Conservation (phyloP, 2,797 vertebrate genomes). For the Tadarida brasiliensis region DNA sequence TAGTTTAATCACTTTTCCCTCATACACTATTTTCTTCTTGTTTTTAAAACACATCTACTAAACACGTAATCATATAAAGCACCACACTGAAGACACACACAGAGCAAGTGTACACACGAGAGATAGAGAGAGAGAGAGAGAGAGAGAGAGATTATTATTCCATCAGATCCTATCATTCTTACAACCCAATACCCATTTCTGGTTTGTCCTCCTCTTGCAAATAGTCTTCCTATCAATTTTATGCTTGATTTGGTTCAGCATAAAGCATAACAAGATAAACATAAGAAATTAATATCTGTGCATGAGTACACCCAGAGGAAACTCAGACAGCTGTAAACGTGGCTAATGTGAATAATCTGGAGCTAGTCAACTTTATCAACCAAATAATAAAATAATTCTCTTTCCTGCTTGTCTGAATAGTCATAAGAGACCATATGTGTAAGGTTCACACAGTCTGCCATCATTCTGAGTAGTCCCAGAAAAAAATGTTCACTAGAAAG, state of each 20-base stretch:
- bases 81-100: background rate
- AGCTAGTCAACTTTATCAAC: constrained; percentile 63
- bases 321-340: constrained; percentile 24
- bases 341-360: constrained; percentile 44
- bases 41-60: background rate
- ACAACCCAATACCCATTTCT: background rate
- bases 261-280: background rate
- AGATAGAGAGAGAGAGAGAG: background rate
- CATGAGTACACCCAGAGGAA: constrained; percentile 42
- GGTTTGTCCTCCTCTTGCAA: background rate
- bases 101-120: background rate
- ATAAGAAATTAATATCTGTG: background rate
- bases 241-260: background rate
- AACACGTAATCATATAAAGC: background rate
- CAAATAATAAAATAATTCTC: background rate
- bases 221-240: background rate
- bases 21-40: background rate
- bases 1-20: background rate
- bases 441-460: background rate
- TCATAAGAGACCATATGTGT: constrained; percentile 27
- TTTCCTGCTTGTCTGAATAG: constrained; percentile 40
- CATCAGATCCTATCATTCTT: background rate
- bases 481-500: constrained; percentile 63
- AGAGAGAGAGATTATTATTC: background rate
- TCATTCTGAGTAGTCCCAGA: constrained; percentile 6